phyloP scores from a whole-genome alignment of 2,113 vertebrate genomes.

The Ellobius talpinus region DNA sequence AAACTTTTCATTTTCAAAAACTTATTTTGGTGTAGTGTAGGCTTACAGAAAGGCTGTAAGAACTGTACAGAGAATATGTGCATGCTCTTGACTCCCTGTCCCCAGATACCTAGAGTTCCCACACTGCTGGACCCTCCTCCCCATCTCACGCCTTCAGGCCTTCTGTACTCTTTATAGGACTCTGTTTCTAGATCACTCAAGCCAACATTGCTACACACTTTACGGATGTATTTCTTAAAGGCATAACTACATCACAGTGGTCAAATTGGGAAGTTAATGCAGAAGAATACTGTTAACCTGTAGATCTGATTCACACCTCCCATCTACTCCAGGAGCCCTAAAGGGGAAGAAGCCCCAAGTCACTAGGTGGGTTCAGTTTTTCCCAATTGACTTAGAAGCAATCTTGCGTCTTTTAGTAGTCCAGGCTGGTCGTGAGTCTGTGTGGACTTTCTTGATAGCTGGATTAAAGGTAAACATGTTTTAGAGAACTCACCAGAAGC shows the following conservation, averaged over 20 bases:
- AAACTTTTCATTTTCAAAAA: conserved; percentile 26
- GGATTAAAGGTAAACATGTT: background rate
- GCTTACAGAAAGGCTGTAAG: conserved; percentile 34
- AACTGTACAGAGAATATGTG: background rate
- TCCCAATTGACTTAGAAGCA: background rate
- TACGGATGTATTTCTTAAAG: conserved; percentile 11
- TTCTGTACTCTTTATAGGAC: background rate
- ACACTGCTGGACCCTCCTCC: no score
- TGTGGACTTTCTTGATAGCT: background rate
- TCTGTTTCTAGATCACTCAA: background rate
- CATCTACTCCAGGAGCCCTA: background rate
- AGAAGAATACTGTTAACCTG: background rate
- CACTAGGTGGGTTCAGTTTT: background rate
- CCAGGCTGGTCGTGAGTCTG: background rate
- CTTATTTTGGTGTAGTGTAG: conserved; percentile 31
- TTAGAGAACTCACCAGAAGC: background rate
- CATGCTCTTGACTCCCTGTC: background rate
- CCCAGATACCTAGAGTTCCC: background rate
- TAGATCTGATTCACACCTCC: background rate
- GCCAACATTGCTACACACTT: background rate
- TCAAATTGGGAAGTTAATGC: background rate
- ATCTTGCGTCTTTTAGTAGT: background rate
- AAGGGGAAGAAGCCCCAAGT: background rate
- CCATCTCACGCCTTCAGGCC: accelerated
- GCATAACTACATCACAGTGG: background rate